Conservation (phyloP, 2,888 invertebrate genomes). For the Seira musarum region DNA sequence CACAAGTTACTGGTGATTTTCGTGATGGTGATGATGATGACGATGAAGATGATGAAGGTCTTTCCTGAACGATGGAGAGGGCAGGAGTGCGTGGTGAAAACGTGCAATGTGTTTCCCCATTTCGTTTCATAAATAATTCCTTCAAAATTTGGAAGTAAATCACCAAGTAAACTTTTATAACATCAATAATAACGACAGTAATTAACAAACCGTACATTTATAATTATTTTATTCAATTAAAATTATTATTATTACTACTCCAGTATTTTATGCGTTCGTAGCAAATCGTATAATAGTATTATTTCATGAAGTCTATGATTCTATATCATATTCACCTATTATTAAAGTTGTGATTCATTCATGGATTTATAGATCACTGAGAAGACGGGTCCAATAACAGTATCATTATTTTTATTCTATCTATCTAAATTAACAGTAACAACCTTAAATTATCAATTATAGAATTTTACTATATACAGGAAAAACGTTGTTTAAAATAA, state of each 20-base stretch:
- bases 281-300: conserved; percentile 43
- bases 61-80: too few species aligned
- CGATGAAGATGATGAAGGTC: neutral
- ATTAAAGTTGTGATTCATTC: neutral
- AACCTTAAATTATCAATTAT: neutral
- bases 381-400: conserved; percentile 41
- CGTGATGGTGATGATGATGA: neutral
- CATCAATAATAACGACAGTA: neutral
- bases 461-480: neutral
- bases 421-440: neutral
- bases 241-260: conserved; percentile 10
- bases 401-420: neutral
- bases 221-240: neutral
- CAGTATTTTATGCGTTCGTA: conserved; percentile 40
- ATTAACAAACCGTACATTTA: neutral
- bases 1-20: neutral
- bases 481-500: too few species aligned
- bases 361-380: conserved; percentile 39
- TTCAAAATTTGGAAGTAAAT: neutral
- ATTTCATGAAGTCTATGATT: too few species aligned
- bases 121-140: neutral
- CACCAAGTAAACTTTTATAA: neutral
- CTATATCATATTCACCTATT: neutral
- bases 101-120: neutral
- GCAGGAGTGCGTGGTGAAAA: neutral